Base-by-base conservation (phyloP, 2,888 invertebrate species). In the Apotomis turbidana region DNA sequence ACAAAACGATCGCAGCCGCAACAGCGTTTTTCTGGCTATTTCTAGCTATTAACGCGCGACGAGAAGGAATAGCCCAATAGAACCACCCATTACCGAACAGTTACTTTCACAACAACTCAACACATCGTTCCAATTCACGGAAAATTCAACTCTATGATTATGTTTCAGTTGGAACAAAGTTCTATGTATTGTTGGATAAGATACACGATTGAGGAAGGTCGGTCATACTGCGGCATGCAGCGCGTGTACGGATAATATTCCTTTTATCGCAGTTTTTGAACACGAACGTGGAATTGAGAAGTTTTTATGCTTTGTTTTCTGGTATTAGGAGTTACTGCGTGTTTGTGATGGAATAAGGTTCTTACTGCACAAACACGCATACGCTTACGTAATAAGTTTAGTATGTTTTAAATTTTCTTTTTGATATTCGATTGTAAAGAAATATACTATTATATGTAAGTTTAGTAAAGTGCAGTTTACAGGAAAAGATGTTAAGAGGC, bases 61-160 rank as follows among this genome's bases (percentile, higher is more conserved):
- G 74, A 59, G 75, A 79, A 79, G 77, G 75, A 78, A 82, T 81
- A 76, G 78, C 64, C 77, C 78, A 66, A 79, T 76, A 75, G 74
- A 68, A 74, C 59, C 66, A 63, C 58, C 74, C 61, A 74, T 75
- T 73, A 74, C 72, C n/a, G 58, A 60, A n/a, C 3, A 8, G 15
- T 68, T 38, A 41, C 10, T 68, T 36, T 49, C 4, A 13, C 5
- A 68, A 51, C 5, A 13, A 59, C 58, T 5, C 38, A 15, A 59
- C 51, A 27, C 36, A 13, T 5, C 36, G 4, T 38, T 12, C 6
- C 6, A 38, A 9, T 3, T 8, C 10, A n/a, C 2, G 3, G 36
- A 5, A 51, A 38, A 51, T 51, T 5, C 5, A 59, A 41, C 44
- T 63, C 10, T 15, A 3, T 38, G 0, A 41, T 12, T 0, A n/a